Evolutionary conservation across 2,113 vertebrate genomes (phyloP), one percentile per base, ranked within the genome.

Genomic region (Zootoca vivipara): DNA sequence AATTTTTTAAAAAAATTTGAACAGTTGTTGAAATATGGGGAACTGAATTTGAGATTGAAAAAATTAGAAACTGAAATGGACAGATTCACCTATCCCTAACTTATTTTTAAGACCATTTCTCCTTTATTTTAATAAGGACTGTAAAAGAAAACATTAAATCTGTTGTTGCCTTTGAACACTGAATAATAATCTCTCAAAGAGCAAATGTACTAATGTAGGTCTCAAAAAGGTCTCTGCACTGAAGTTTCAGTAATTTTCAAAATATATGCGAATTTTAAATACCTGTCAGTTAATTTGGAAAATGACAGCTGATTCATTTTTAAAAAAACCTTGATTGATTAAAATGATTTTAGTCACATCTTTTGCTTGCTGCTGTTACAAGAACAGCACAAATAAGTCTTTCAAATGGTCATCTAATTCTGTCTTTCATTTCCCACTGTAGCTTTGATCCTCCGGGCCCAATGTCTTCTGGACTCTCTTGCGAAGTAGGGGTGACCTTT

Each of bases 401-500:
- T 92, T 87, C 58, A 13, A 28, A 28, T 33, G 9, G 6, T 83
- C 33, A 65, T 90, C 90, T 90, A 85, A 92, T 79, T 30, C 67
- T 73, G 16, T 69, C 8, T 74, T 91, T 82, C 24, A 6, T 90
- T 82, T 93, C 5, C 93, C 24, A 81, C 81, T 88, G 20, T 91
- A 99, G 98, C 90, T 99, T 99, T 90, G 92, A 97, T 56, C 97
- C 98, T 30, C 98, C 98, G 2, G 98, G 98, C 3, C 96, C 95
- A 72, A 93, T 99, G 87, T 96, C 97, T 69, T 81, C 98, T 20
- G 99, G 98, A 72, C 99, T 99, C 98, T 97, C 98, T 87, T 99
- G 97, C 90, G 97, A 98, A 65, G 87, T 97, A 2, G 89, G 97
- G 24, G 96, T 97, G 81, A 95, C 96, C 64, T 99, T 99, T 95